Evolutionary conservation across 2,113 vertebrate species (phyloP).

Genomic region (Labrus mixtus): DNA sequence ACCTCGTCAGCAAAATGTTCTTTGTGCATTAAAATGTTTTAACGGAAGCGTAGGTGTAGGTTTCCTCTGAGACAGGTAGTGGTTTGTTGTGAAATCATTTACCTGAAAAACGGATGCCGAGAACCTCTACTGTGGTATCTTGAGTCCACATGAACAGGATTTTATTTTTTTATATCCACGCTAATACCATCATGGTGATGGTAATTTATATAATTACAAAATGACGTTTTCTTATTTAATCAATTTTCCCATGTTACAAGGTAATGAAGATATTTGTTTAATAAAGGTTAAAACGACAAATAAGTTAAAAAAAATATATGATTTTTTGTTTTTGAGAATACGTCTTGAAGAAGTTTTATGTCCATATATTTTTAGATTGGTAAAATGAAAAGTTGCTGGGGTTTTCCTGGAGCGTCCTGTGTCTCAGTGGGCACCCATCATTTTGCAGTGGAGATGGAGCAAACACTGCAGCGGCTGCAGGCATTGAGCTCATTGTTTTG

Average conservation of each 20-base stretch:
- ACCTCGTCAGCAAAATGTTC: slow-evolving; percentile 28
- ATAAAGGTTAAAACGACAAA: no score
- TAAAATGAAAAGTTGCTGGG: neutral
- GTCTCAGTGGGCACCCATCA: slow-evolving; percentile 14
- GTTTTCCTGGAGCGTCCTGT: slow-evolving; percentile 2
- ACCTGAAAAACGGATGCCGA: neutral
- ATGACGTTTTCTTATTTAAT: no score
- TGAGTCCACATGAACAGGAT: neutral
- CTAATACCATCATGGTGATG: no score
- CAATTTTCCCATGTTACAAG: no score
- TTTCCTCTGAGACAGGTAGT: slow-evolving; percentile 31
- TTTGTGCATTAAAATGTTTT: neutral
- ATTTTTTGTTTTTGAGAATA: no score
- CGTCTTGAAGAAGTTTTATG: no score
- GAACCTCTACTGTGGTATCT: neutral
- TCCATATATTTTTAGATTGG: no score
- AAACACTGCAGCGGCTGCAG: slow-evolving; percentile 65
- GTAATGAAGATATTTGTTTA: no score
- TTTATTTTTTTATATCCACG: no score
- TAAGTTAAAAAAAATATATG: no score
- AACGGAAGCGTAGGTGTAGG: slow-evolving; percentile 53
- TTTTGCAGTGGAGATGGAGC: slow-evolving; percentile 41
- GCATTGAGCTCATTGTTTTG: slow-evolving; percentile 68
- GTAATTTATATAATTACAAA: no score
- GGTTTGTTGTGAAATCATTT: slow-evolving; percentile 44